Base-by-base conservation (phyloP, 2,888 invertebrate genomes). In the Catocala nupta region DNA sequence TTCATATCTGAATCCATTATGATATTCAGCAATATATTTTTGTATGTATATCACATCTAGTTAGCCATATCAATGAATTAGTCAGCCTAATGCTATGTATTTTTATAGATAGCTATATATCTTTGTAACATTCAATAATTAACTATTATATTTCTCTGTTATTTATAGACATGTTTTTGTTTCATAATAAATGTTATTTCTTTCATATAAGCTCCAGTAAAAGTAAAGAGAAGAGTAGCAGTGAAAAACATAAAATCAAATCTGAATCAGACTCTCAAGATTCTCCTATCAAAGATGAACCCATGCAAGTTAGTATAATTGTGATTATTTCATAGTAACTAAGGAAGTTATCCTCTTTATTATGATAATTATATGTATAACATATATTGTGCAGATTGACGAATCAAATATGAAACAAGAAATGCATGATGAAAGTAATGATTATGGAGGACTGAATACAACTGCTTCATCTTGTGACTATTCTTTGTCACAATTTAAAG, bases 381-480 rank as follows among this genome's bases (percentile, higher is more conserved):
- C 59, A n/a, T 11, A 47, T 54, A 56, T 6, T 50, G 34, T 53
- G 47, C 56, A 92, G 93, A 83, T 90, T 70, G 89, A 89, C 77
- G 86, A 86, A 25, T 25, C 25, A 70, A 92, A 94, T 68, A 89
- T 94, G 59, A 89, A 92, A 55, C 87, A 88, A 64, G 92, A 94
- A 44, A 92, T 95, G 66, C 92, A 93, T 71, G 95, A 94, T 65
- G 89, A 89, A 56, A 90, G 86, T 78, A 88, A 91, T 71, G 90
- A 88, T 83, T 88, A 90, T 76, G 81, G 84, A 70, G 86, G 90
- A 77, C 74, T 94, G 25, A 92, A 92, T 89, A 81, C 96, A 90
- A 80, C 95, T 87, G 95, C 95, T n/a, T 96, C 96, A 70, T 96
- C 96, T 53, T 96, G 96, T 87, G 96, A 96, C 83, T 96, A 96